These are phyloP conservation scores for Pogona vitticeps DNA, from an alignment of 2,113 vertebrate genomes.

Conservation along the genomic window DNA sequence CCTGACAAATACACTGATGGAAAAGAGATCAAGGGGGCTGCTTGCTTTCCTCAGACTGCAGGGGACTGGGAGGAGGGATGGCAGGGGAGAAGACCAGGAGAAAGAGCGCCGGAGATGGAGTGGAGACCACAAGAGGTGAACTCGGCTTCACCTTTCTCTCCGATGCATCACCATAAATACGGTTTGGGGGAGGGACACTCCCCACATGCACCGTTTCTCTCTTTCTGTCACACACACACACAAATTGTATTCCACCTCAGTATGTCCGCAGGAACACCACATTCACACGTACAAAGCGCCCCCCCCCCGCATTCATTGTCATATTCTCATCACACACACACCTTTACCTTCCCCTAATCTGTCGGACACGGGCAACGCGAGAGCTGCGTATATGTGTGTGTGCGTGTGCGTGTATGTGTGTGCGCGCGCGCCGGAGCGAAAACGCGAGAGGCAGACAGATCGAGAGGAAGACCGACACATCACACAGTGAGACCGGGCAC, in stretches of 20 bases:
- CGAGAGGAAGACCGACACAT: not conserved
- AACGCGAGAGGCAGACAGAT: not conserved
- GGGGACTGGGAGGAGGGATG: not conserved
- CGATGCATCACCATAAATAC: not conserved
- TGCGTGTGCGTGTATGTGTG: not conserved
- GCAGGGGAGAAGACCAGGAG: not conserved
- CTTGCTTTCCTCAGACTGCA: not conserved
- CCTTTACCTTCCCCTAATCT: not conserved
- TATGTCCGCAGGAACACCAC: not conserved
- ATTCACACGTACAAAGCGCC: not conserved
- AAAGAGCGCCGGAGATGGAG: not conserved
- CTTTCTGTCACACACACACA: not conserved
- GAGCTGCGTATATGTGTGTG: no score
- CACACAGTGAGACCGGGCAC: not conserved
- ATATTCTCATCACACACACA: not conserved
- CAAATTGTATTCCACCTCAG: not conserved
- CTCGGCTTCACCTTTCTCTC: not conserved
- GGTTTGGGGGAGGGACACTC: not conserved
- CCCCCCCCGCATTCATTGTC: not conserved
- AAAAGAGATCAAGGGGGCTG: not conserved
- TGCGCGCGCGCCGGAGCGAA: not conserved
- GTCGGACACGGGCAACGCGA: not conserved
- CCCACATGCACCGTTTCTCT: no score
- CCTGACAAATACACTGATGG: not conserved
- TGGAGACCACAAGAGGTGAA: not conserved